Evolutionary conservation across 2,797 vertebrate species (phyloP).

Genomic region (Urocyon cinereoargenteus): DNA sequence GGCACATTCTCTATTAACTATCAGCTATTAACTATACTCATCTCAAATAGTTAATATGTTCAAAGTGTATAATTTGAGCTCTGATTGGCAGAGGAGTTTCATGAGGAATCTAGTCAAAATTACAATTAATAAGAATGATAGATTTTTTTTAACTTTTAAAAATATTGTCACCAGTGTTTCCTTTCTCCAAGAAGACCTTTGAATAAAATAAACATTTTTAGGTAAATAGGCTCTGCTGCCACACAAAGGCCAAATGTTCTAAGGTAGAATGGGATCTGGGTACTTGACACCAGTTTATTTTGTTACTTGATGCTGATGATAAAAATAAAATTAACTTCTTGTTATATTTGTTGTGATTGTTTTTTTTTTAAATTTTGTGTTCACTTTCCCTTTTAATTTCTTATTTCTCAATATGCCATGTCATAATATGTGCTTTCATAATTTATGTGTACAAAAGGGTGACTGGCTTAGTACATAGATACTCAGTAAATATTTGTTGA

Average conservation of each 20-base stretch:
- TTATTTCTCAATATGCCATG: not conserved
- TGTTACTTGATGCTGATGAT: slow-evolving; percentile 2
- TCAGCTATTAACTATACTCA: no score
- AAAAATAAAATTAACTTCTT: slow-evolving; percentile 62
- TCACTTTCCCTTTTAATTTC: not conserved
- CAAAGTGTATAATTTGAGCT: not conserved
- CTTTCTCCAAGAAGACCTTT: not conserved
- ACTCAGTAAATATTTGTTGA: slow-evolving; percentile 19
- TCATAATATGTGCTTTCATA: not conserved
- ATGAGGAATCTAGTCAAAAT: not conserved
- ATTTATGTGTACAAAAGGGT: not conserved
- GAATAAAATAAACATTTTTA: slow-evolving; percentile 25
- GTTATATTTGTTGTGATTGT: slow-evolving; percentile 53
- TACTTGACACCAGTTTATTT: slow-evolving; percentile 1
- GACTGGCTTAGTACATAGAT: not conserved
- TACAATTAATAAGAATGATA: not conserved
- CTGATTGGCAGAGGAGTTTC: not conserved
- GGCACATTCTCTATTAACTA: not conserved
- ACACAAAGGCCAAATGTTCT: not conserved
- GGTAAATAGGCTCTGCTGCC: not conserved
- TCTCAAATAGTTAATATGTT: no score
- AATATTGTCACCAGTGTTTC: not conserved
- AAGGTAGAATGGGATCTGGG: not conserved
- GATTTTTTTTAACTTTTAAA: not conserved
- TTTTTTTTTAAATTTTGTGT: slow-evolving; percentile 27